phyloP scores from a whole-genome alignment of 2,888 invertebrate genomes.

The Caenorhabditis panamensis region DNA sequence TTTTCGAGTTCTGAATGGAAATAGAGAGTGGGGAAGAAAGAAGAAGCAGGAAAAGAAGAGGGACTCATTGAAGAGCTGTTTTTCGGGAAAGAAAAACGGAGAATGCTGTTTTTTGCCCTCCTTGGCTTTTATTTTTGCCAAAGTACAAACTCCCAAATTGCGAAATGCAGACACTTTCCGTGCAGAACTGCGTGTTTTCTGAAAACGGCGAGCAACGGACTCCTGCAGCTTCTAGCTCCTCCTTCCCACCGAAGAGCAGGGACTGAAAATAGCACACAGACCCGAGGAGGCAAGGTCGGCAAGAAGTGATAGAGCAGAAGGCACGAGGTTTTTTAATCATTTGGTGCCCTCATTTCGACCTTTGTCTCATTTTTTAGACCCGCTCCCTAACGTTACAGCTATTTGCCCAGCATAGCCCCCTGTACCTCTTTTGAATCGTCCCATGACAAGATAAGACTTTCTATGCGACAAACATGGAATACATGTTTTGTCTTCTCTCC shows the following conservation, averaged over 20 bases:
- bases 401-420: too few species aligned
- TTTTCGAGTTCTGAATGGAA: slow-evolving; percentile 44
- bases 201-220: not conserved
- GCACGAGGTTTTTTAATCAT: slow-evolving; percentile 54
- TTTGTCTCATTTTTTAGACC: slow-evolving; percentile 41
- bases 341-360: slow-evolving; percentile 45
- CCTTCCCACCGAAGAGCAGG: slow-evolving; percentile 17
- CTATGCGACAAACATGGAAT: slow-evolving; percentile 23
- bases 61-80: slow-evolving; percentile 50
- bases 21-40: slow-evolving; percentile 20
- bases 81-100: slow-evolving; percentile 41
- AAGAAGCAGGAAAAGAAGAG: slow-evolving; percentile 26
- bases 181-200: slow-evolving; percentile 15
- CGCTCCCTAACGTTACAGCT: slow-evolving; percentile 8
- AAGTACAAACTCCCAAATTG: slow-evolving; percentile 39
- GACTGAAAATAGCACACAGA: slow-evolving; percentile 8
- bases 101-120: slow-evolving; percentile 50
- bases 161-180: slow-evolving; percentile 38
- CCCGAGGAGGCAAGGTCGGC: not conserved
- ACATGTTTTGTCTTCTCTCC: slow-evolving; percentile 22
- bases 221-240: slow-evolving; percentile 4
- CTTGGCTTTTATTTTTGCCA: slow-evolving; percentile 20
- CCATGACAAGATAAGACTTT: slow-evolving; percentile 47
- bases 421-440: slow-evolving; percentile 25
- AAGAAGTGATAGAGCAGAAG: slow-evolving; percentile 21